Percentiles rank a stretch among this genome's conserved stretches.
Conservation (phyloP, 2,113 vertebrate species). For the Zosterops borbonicus region DNA sequence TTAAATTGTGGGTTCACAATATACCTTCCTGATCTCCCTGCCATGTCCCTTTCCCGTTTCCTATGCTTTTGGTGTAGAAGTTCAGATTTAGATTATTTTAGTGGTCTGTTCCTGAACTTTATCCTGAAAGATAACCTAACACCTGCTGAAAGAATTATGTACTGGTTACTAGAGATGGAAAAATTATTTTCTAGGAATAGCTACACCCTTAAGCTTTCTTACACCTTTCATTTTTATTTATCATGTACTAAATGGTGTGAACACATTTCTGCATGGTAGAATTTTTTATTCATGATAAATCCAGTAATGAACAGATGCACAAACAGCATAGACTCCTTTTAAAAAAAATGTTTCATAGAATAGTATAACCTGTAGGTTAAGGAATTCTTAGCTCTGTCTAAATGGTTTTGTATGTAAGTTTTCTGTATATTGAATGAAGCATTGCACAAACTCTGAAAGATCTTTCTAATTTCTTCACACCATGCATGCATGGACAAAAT, state of each 20-base stretch:
- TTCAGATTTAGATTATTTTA: neutral
- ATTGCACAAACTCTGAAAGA: neutral
- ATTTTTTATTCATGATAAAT: neutral
- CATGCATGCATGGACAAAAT: neutral
- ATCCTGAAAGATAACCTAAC: neutral
- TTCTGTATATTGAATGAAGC: neutral
- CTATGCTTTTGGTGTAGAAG: neutral
- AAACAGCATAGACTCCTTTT: neutral
- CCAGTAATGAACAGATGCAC: neutral
- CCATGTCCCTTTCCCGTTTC: neutral
- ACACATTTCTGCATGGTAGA: neutral
- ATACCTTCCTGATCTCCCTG: neutral
- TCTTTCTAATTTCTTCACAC: neutral
- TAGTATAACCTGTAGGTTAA: neutral
- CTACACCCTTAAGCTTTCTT: neutral
- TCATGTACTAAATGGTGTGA: neutral
- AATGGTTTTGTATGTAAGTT: neutral
- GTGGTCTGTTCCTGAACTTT: neutral
- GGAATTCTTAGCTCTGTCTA: neutral
- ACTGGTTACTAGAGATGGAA: neutral
- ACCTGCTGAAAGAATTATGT: neutral
- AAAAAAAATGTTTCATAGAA: neutral
- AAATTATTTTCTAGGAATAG: neutral
- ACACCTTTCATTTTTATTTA: neutral
- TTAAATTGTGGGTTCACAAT: neutral